phyloP scores from a whole-genome alignment of 92 coral and sea anemone species.

The Porites divaricata region DNA sequence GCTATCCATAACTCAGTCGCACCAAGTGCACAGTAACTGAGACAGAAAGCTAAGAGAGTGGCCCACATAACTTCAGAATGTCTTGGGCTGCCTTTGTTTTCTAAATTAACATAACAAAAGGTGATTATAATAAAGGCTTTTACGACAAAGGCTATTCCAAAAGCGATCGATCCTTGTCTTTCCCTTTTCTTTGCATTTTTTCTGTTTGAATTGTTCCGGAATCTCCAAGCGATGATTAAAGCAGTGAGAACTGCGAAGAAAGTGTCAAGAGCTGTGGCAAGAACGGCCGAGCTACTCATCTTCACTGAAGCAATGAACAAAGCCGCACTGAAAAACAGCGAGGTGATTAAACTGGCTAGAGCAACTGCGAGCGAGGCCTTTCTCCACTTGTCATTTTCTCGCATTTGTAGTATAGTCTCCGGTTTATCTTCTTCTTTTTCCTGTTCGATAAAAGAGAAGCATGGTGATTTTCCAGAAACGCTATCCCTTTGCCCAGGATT shows the following conservation, averaged over 20 bases:
- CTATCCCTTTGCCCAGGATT: conserved; percentile 18
- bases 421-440: conserved; percentile 6
- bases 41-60: neutral
- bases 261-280: conserved; percentile 21
- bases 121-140: neutral
- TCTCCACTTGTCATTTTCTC: conserved; percentile 20
- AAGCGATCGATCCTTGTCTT: conserved; percentile 13
- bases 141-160: conserved; percentile 16
- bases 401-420: neutral
- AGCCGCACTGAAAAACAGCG: conserved; percentile 7
- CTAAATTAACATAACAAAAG: neutral
- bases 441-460: conserved; percentile 14
- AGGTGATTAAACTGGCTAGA: conserved; percentile 2
- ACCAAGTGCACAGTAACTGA: neutral
- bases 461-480: conserved; percentile 18
- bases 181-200: neutral
- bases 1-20: conserved; percentile 21
- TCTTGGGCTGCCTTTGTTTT: neutral
- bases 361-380: conserved; percentile 13
- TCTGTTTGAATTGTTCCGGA: neutral
- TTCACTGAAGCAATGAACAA: conserved; percentile 1
- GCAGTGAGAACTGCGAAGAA: neutral
- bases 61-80: neutral
- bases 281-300: conserved; percentile 12
- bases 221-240: conserved; percentile 15